phyloP scores from a whole-genome alignment of 1,140 invertebrate genomes.

The Pseudomyrmex flavicornis region DNA sequence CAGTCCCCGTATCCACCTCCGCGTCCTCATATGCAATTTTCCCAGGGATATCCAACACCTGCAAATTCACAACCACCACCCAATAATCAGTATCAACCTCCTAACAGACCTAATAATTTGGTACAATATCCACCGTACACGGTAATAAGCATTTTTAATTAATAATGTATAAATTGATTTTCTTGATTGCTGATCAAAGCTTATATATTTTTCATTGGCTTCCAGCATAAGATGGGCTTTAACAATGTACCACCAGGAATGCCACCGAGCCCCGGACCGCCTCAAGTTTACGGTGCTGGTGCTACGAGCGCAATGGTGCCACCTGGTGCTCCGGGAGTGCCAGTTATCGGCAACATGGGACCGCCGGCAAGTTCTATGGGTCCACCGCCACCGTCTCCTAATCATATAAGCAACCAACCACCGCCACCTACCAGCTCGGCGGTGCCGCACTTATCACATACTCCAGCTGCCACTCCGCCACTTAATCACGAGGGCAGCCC shows the following conservation, averaged over 20 bases:
- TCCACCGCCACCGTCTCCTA: conserved; percentile 86
- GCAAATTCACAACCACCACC: conserved; percentile 82
- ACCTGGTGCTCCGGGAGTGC: conserved; percentile 81
- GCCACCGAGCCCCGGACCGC: conserved; percentile 82
- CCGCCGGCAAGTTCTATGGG: conserved; percentile 83
- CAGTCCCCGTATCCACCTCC: conserved; percentile 83
- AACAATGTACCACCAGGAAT: conserved; percentile 82
- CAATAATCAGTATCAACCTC: conserved; percentile 84
- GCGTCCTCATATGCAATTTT: conserved; percentile 83
- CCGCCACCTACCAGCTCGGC: conserved; percentile 83
- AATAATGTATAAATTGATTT: conserved; percentile 13
- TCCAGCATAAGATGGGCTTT: conserved; percentile 84
- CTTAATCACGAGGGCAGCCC: conserved; percentile 86
- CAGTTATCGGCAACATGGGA: conserved; percentile 82
- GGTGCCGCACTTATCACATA: conserved; percentile 78
- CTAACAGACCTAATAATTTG: conserved; percentile 82
- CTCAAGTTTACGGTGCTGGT: conserved; percentile 82
- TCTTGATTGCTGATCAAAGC: background rate
- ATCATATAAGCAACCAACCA: conserved; percentile 86
- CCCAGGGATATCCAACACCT: conserved; percentile 82
- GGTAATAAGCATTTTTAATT: conserved; percentile 71
- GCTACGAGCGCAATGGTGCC: conserved; percentile 85
- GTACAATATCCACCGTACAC: conserved; percentile 84
- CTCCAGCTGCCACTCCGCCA: conserved; percentile 80
- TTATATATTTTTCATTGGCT: conserved; percentile 29